Evolutionary conservation across 2,797 vertebrate genomes (phyloP), one percentile per base, ranked within the genome.

Genomic region (Fringilla coelebs): DNA sequence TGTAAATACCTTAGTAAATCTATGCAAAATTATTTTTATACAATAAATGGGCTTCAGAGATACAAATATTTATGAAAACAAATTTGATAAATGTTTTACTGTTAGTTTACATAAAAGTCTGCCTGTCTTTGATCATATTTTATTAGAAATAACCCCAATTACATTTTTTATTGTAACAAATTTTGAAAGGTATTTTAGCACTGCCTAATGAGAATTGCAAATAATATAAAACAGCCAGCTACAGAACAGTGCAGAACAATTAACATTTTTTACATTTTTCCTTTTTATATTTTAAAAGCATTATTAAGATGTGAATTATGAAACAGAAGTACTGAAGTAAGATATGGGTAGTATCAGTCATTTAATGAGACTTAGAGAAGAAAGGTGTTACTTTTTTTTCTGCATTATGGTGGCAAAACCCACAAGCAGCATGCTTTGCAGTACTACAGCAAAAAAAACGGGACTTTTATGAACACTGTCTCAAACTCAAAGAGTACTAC

Each of bases 151-250:
- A 96, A 92, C 5, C 18, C 28, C 2, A 92, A 85, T 83, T 85
- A 81, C 41, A 86, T 83, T 95, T 94, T 90, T 86, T 90, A 97
- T 83, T 19, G 85, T 81, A 90, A 75, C 52, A 92, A 52, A 94
- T 93, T 95, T 87, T 85, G 67, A 89, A 95, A 89, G 26, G 81
- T 26, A 43, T 84, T 96, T 74, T 67, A 80, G 54, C 20, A 6
- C 11, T 80, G 36, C 51, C 85, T 70, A 96, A 89, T 86, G 78
- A 97, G 36, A 79, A 96, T 4, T 63, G 67, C 57, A 90, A 81
- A 88, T 46, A 95, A 93, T 54, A 94, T 22, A 92, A 94, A 94
- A 41, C 28, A 95, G 80, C 18, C 66, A 94, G 55, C 89, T 95
- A 87, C 28, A 24, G 74, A 65, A 25, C 55, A 89, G 24, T 22